Conservation (phyloP, 2,888 invertebrate genomes). For the Drosophila neonasuta region DNA sequence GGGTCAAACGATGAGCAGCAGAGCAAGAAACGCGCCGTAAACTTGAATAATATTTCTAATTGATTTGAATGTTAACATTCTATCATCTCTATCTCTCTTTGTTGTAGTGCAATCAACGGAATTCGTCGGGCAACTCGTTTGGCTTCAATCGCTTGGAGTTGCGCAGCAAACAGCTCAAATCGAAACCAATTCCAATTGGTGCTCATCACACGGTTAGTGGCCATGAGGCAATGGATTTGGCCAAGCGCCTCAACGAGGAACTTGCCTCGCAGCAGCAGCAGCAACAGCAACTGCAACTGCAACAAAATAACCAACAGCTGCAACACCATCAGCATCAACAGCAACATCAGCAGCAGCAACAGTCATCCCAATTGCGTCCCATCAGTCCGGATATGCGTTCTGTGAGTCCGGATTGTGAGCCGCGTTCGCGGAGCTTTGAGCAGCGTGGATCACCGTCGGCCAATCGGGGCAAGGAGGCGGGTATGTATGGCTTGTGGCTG, state of each 20-base stretch:
- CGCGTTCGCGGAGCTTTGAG: conserved; percentile 87
- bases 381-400: conserved; percentile 82
- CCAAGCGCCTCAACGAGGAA: conserved; percentile 87
- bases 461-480: conserved; percentile 55
- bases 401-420: conserved; percentile 84
- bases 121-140: conserved; percentile 29
- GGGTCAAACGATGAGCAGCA: conserved; percentile 77
- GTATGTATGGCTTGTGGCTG: conserved; percentile 54
- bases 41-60: not conserved
- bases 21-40: conserved; percentile 64
- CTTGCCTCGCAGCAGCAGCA: conserved; percentile 82
- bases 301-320: conserved; percentile 29
- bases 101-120: conserved; percentile 25
- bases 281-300: conserved; percentile 40
- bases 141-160: conserved; percentile 77
- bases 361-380: conserved; percentile 73
- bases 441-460: conserved; percentile 82
- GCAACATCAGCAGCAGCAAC: conserved; percentile 51
- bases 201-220: conserved; percentile 89
- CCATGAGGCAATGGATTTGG: conserved; percentile 90
- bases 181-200: conserved; percentile 89
- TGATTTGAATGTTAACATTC: not conserved
- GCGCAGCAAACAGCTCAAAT: conserved; percentile 83
- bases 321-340: conserved; percentile 31
- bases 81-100: not conserved